Evolutionary conservation across 2,797 vertebrate genomes (phyloP).

Genomic region (Spinibarbus caldwelli): DNA sequence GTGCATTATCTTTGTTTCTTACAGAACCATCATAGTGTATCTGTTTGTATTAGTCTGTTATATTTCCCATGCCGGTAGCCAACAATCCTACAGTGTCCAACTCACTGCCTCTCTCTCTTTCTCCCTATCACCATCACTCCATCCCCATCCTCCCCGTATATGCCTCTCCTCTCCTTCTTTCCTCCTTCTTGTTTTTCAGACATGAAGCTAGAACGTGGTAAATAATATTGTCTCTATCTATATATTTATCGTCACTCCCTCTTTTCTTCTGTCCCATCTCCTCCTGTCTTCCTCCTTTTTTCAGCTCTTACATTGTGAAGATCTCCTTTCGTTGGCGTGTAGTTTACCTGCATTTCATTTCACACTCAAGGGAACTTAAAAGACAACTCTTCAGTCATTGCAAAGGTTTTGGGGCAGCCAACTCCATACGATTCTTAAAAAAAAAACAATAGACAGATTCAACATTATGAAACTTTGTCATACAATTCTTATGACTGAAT

Average conservation of each 20-base stretch:
- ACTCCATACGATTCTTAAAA: background rate
- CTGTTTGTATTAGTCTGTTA: constrained; percentile 29
- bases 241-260: constrained; percentile 56
- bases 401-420: background rate
- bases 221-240: constrained; percentile 76
- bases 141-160: constrained; percentile 54
- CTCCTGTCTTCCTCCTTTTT: constrained; percentile 60
- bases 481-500: background rate
- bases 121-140: constrained; percentile 59
- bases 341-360: constrained; percentile 79
- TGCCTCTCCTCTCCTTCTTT: constrained; percentile 60
- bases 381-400: constrained; percentile 61
- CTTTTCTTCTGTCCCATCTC: constrained; percentile 61
- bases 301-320: constrained; percentile 47
- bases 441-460: background rate
- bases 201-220: constrained; percentile 94
- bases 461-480: background rate
- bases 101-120: constrained; percentile 59
- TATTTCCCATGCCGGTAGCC: constrained; percentile 28
- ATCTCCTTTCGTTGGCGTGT: constrained; percentile 66
- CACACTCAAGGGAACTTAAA: constrained; percentile 70
- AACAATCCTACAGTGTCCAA: constrained; percentile 17
- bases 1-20: constrained; percentile 8
- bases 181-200: constrained; percentile 82
- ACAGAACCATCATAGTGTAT: constrained; percentile 12